Base-by-base conservation (phyloP, 23 tunicate species). In the Diplosoma virens region DNA sequence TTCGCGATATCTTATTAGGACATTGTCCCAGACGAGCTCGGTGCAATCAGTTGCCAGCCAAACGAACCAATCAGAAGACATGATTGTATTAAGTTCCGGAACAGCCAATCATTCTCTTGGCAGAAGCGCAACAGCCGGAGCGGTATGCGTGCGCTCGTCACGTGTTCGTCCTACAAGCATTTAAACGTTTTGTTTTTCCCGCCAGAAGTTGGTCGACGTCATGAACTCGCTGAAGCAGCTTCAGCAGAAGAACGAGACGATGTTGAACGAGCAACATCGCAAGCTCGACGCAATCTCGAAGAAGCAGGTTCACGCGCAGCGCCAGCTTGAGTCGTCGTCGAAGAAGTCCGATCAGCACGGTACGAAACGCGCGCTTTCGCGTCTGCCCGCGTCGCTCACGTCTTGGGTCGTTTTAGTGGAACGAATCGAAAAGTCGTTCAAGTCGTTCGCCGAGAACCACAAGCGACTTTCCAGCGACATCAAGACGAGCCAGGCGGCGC, bases 281-380 rank as follows among this genome's bases (percentile, higher is more conserved):
- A 87, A 89, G 36, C 29, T 86, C 20, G 81, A 82, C 32, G 50
- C 75, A 1, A 82, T 82, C 7, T 30, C 47, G 1, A 89, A 77
- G 81, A 82, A 82, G 47, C 84, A 77, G 30, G 72, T 61, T 36
- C 88, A 89, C 29, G 36, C 60, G 25, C 78, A 63, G 45, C 41
- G 72, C 21, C 72, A 59, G 45, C 29, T 45, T 6, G 96, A 81
- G 9, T 16, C 77, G 1, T 30, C 84, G 14, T 3, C 50, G 5
- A 89, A 89, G 48, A 66, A 68, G 16, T 81, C 82, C 0, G 87
- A 89, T 7, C 86, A 89, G 32, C 88, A 89, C 70, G 73, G 86
- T 72, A 37, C 2, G 79, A 3, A 9, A 3, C 9, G 14, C 50
- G 50, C 50, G 9, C 50, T 41, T 41, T 41, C 50, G 14, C 50